A percentile compares a stretch with the other conserved stretches of the same genome.
Evolutionary conservation across 2,113 vertebrate species (phyloP).

Genomic region (Tichodroma muraria): DNA sequence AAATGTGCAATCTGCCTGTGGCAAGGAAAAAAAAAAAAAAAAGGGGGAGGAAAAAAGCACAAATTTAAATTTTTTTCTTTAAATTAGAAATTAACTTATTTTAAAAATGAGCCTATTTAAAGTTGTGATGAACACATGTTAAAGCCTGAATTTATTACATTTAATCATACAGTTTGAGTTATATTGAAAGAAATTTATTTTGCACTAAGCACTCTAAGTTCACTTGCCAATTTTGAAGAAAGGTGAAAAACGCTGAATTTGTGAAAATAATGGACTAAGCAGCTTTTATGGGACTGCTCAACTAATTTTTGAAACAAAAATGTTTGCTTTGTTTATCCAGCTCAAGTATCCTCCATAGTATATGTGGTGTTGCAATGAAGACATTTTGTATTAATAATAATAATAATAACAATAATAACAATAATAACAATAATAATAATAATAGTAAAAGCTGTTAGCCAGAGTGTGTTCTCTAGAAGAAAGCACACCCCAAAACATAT

Average conservation of each 20-base stretch:
- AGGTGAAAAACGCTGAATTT: background rate
- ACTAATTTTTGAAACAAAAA: background rate
- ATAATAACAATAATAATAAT: background rate
- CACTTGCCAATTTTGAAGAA: background rate
- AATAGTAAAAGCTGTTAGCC: background rate
- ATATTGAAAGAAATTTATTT: background rate
- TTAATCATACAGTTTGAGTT: background rate
- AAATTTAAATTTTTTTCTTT: background rate
- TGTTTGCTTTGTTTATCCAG: background rate
- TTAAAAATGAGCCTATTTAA: background rate
- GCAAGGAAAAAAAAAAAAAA: background rate
- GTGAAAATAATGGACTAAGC: background rate
- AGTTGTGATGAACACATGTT: background rate
- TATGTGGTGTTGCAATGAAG: background rate
- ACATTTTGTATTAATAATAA: background rate
- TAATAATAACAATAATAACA: background rate
- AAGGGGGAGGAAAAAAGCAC: background rate
- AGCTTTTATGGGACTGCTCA: background rate
- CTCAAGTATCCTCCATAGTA: background rate
- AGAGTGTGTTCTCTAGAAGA: background rate
- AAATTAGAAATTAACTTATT: background rate
- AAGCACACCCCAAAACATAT: accelerated
- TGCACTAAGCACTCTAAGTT: background rate
- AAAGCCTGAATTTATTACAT: background rate
- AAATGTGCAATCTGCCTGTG: background rate